Conservation (phyloP, 2,797 vertebrate genomes). For the Pseudocheirus occidentalis region DNA sequence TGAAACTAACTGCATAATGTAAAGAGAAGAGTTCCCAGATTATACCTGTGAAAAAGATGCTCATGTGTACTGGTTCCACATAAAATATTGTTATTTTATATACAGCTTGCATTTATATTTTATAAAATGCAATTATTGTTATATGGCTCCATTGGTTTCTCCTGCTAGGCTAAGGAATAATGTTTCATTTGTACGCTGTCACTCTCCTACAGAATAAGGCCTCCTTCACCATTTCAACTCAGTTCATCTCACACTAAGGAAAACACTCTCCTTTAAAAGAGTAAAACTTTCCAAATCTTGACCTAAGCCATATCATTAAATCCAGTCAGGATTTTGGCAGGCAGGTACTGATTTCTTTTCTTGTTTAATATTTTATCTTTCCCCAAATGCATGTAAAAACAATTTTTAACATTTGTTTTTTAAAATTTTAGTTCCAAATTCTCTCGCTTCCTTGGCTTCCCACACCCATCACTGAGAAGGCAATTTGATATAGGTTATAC, state of each 20-base stretch:
- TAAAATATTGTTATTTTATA: not conserved
- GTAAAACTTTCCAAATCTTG: not conserved
- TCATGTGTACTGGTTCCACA: not conserved
- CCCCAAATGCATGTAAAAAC: no score
- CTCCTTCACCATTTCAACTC: not conserved
- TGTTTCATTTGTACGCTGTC: no score
- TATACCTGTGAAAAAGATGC: not conserved
- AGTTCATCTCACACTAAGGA: not conserved
- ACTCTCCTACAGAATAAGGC: no score
- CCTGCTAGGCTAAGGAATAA: not conserved
- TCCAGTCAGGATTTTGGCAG: not conserved
- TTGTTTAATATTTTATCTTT: no score
- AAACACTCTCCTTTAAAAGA: not conserved
- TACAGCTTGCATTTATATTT: no score
- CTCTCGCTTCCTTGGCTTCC: no score
- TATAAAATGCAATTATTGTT: not conserved
- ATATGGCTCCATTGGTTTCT: not conserved
- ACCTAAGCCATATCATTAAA: not conserved
- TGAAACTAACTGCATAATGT: not conserved
- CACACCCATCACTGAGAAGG: no score
- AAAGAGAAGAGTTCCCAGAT: not conserved
- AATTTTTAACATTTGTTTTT: no score
- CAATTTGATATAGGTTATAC: no score
- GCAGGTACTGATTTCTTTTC: not conserved
- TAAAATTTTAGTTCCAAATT: no score